phyloP scores from a whole-genome alignment of 2,113 vertebrate species.

The Chloroceryle aenea region DNA sequence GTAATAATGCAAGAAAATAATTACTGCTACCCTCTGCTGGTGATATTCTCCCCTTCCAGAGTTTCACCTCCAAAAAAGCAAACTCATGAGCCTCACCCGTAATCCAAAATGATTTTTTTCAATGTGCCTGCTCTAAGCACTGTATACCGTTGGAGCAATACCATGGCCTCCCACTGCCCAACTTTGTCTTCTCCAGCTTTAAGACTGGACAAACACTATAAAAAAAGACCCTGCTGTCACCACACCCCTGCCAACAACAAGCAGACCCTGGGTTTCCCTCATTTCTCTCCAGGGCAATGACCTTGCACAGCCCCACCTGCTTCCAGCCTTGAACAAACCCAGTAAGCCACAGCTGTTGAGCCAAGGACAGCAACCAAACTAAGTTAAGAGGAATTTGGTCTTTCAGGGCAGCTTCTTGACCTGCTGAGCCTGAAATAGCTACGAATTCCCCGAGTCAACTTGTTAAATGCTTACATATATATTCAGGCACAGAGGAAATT shows the following conservation, averaged over 20 bases:
- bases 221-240: not conserved
- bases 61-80: not conserved
- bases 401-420: not conserved
- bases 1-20: not conserved
- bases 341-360: not conserved
- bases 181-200: not conserved
- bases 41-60: not conserved
- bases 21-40: not conserved
- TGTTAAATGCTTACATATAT: not conserved
- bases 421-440: not conserved
- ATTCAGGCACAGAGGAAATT: not conserved
- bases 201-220: no score
- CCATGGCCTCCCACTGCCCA: fast-evolving
- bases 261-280: not conserved
- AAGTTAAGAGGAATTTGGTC: not conserved
- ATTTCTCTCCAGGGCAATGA: not conserved
- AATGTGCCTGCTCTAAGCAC: not conserved
- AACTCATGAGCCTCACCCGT: not conserved
- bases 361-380: not conserved
- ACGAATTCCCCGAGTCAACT: not conserved
- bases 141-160: fast-evolving
- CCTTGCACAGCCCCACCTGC: fast-evolving
- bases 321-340: not conserved
- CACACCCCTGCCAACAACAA: not conserved
- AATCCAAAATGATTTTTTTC: not conserved